phyloP scores from a whole-genome alignment of 2,888 invertebrate species.

The Mactromeris polynyma region DNA sequence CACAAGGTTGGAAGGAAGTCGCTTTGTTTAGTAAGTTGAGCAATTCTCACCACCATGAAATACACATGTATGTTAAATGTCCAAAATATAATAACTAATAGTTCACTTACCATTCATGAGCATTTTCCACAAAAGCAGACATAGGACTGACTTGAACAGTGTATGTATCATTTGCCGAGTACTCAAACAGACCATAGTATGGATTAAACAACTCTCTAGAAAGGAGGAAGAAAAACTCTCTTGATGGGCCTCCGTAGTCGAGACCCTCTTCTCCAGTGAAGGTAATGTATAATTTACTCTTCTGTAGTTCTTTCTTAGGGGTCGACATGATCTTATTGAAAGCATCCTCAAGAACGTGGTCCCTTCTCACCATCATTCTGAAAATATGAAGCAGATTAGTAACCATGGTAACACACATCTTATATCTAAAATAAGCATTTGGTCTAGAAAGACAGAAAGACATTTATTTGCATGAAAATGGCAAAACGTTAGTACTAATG shows the following conservation, averaged over 20 bases:
- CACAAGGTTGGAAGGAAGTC: no score
- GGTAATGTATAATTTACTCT: conserved; percentile 96
- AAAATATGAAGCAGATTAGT: conserved; percentile 58
- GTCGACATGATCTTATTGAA: conserved; percentile 98
- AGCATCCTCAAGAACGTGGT: conserved; percentile 97
- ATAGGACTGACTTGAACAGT: conserved; percentile 94
- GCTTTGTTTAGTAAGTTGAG: no score
- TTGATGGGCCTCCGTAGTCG: conserved; percentile 98
- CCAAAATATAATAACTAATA: no score
- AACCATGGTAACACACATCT: no score
- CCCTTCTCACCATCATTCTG: conserved; percentile 96
- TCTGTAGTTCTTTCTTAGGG: conserved; percentile 97
- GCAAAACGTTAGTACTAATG: no score
- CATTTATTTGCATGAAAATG: no score
- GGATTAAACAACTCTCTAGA: conserved; percentile 99
- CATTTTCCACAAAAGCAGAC: conserved; percentile 98
- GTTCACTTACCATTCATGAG: conserved; percentile 94
- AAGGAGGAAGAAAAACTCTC: conserved; percentile 99
- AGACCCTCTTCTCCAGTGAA: conserved; percentile 96
- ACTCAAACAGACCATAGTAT: conserved; percentile 99
- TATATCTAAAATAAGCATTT: no score
- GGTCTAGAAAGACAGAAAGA: no score
- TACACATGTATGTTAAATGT: no score
- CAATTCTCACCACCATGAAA: no score
- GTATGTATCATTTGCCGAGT: conserved; percentile 98